These are phyloP conservation scores for Myotis yumanensis DNA, from an alignment of 2,113 vertebrate species.

Conservation along the genomic window DNA sequence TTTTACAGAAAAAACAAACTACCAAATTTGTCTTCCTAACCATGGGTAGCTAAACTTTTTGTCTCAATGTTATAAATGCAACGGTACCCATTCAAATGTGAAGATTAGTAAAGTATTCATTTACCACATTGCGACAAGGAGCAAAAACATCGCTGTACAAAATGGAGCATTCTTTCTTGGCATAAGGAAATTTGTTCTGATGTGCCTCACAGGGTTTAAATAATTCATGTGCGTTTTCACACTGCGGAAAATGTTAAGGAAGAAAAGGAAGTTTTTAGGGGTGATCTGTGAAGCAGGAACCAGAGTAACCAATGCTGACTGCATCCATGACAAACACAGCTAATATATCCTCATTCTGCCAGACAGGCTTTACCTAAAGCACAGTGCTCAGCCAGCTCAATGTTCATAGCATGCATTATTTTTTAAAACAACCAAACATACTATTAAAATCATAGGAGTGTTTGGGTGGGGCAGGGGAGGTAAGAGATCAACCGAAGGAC, in stretches of 20 bases:
- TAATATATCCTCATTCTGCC: not conserved
- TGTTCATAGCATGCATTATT: not conserved
- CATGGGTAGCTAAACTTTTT: not conserved
- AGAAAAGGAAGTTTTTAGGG: not conserved
- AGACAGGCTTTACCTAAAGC: not conserved
- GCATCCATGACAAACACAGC: not conserved
- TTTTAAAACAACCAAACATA: not conserved
- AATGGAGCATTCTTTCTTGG: slow-evolving; percentile 96
- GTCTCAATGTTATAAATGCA: not conserved
- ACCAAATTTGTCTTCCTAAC: not conserved
- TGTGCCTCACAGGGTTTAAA: slow-evolving; percentile 95
- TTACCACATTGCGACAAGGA: slow-evolving; percentile 97
- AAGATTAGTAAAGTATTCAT: slow-evolving; percentile 81
- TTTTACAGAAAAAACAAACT: not conserved
- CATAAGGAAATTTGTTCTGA: slow-evolving; percentile 96
- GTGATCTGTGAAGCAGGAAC: not conserved
- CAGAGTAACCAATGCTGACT: not conserved
- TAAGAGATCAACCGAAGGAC: too few species aligned
- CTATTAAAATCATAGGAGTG: not conserved
- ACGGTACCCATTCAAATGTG: not conserved
- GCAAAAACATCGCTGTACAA: slow-evolving; percentile 98
- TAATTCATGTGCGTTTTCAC: slow-evolving; percentile 91
- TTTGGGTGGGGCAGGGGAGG: too few species aligned
- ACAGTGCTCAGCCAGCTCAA: not conserved
- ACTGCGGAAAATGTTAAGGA: slow-evolving; percentile 84